A percentile compares a stretch with the other conserved stretches of the same genome.
These are phyloP conservation scores for Macheiramphus alcinus DNA, from an alignment of 2,113 vertebrate species.

Conservation along the genomic window DNA sequence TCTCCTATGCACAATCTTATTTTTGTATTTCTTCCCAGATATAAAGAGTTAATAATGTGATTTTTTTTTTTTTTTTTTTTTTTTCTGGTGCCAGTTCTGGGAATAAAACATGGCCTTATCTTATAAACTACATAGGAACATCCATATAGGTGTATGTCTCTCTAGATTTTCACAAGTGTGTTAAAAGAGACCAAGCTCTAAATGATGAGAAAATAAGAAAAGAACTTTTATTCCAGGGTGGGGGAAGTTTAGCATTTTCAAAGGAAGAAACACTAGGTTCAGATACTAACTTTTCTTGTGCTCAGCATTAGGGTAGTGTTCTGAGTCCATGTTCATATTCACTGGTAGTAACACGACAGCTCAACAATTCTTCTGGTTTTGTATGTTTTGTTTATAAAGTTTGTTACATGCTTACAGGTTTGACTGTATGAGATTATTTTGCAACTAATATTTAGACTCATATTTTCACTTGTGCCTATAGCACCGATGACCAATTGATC, in stretches of 20 bases:
- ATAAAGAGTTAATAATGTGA: neutral
- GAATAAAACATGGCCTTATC: neutral
- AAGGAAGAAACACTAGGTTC: neutral
- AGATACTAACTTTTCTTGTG: neutral
- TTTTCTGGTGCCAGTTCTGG: neutral
- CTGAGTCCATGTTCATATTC: neutral
- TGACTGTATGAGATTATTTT: neutral
- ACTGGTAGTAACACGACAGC: neutral
- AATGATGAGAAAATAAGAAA: neutral
- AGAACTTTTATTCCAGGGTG: neutral
- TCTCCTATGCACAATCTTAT: neutral
- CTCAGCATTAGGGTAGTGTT: neutral
- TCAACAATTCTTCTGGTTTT: neutral
- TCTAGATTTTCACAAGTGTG: neutral
- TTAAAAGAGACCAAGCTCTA: neutral
- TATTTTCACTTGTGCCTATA: neutral
- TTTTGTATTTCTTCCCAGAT: neutral
- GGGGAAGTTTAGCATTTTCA: neutral
- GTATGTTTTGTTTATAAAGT: neutral
- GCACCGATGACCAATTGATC: neutral
- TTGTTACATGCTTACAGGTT: neutral
- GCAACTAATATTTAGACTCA: neutral
- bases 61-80: neutral
- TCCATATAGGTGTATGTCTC: neutral
- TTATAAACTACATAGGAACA: neutral